phyloP scores from a whole-genome alignment of 1,140 invertebrate genomes.

The Trachymyrmex cornetzi region DNA sequence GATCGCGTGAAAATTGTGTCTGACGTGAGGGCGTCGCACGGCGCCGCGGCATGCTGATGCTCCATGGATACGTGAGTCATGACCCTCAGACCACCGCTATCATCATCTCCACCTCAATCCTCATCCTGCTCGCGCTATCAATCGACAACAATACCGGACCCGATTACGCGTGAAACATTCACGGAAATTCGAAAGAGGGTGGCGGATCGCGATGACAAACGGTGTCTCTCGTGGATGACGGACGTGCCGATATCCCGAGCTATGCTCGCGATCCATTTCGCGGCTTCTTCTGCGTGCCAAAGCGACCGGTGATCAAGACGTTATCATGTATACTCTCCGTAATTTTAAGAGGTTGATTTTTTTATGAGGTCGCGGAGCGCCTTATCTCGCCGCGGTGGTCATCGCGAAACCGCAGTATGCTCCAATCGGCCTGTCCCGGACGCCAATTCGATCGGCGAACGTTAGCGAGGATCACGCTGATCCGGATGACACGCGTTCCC shows the following conservation, averaged over 20 bases:
- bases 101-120: not conserved
- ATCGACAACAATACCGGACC: not conserved
- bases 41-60: not conserved
- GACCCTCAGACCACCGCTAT: not conserved
- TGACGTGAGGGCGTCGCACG: not conserved
- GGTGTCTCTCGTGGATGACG: not conserved
- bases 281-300: not conserved
- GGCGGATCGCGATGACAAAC: not conserved
- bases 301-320: not conserved
- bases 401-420: too few relatives aligned
- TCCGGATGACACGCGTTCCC: not conserved
- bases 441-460: not conserved
- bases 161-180: not conserved
- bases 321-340: constrained; percentile 62
- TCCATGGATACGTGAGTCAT: constrained; percentile 2
- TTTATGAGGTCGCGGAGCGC: constrained; percentile 75
- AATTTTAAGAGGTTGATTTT: constrained; percentile 75
- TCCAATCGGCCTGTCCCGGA: too few relatives aligned
- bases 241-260: not conserved
- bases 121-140: not conserved
- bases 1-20: not conserved
- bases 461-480: not conserved
- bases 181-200: not conserved
- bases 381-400: constrained; percentile 32
- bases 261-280: not conserved